Conservation (phyloP, 1,140 invertebrate species). For the Hermatobates lingyangjiaoensis region DNA sequence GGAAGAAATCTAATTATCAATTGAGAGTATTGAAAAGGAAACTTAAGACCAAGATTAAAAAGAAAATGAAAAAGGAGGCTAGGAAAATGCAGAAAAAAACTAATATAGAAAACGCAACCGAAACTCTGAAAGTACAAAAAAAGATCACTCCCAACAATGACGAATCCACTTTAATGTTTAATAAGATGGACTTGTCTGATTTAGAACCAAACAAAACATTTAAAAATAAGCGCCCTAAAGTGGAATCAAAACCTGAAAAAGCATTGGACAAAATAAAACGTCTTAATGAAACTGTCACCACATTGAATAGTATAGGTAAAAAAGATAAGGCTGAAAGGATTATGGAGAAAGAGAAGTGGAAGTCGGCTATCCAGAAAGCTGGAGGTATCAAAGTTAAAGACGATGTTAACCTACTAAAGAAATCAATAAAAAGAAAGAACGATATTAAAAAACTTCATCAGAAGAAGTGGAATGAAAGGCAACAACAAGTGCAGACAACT, state of each 20-base stretch:
- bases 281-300: slow-evolving; percentile 4
- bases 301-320: slow-evolving; percentile 7
- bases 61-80: no score
- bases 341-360: slow-evolving; percentile 8
- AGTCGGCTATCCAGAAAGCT: slow-evolving; percentile 11
- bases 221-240: not conserved
- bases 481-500: slow-evolving; percentile 3
- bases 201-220: not conserved
- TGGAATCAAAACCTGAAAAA: slow-evolving; percentile 1
- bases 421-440: slow-evolving; percentile 8
- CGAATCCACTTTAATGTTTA: no score
- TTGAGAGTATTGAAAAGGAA: no score
- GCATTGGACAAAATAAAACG: slow-evolving; percentile 10
- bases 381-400: slow-evolving; percentile 14
- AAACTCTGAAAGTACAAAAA: no score
- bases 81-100: no score
- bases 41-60: no score
- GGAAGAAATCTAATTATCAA: no score
- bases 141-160: no score
- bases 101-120: no score
- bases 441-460: slow-evolving; percentile 7
- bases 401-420: slow-evolving; percentile 9
- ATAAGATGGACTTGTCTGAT: slow-evolving; percentile 6
- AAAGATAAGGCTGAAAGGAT: slow-evolving; percentile 7
- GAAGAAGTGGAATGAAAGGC: slow-evolving; percentile 10